Percentiles rank a stretch among this genome's conserved stretches.
These are phyloP conservation scores for Sarotherodon lohbergeri DNA, from an alignment of 2,113 vertebrate genomes.

Conservation along the genomic window DNA sequence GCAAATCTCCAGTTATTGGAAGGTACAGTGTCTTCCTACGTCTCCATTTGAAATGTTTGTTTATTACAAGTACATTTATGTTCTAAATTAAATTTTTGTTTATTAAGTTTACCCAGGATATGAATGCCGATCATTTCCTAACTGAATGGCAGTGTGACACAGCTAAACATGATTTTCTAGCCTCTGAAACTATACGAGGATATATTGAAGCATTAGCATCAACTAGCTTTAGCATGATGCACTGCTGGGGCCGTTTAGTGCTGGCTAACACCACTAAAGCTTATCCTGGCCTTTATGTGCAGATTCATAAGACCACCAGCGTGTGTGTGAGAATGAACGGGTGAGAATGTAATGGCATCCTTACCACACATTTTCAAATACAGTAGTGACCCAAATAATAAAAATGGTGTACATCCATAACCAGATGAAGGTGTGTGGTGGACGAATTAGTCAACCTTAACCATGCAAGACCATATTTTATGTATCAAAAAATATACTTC, in stretches of 20 bases:
- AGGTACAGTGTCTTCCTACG: constrained; percentile 73
- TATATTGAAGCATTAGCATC: not conserved
- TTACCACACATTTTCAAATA: not conserved
- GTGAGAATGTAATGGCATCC: not conserved
- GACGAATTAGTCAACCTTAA: not conserved
- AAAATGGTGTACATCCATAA: not conserved
- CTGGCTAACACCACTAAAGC: constrained; percentile 57
- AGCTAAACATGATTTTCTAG: not conserved
- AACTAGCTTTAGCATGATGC: constrained; percentile 47
- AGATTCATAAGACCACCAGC: not conserved
- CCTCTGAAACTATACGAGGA: not conserved
- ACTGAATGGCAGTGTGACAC: not conserved
- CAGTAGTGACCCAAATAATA: not conserved
- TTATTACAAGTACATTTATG: not conserved
- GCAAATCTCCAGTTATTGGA: constrained; percentile 97
- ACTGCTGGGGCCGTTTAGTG: not conserved
- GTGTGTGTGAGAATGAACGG: not conserved
- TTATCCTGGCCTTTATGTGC: constrained; percentile 10
- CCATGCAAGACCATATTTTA: not conserved
- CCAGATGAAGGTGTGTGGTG: not conserved
- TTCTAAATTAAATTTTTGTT: not conserved
- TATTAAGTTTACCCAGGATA: not conserved
- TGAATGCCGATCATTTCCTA: not conserved
- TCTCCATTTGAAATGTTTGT: not conserved
- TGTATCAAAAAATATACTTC: not conserved